phyloP scores from a whole-genome alignment of 1,140 invertebrate genomes.

The Anastrepha ludens region DNA sequence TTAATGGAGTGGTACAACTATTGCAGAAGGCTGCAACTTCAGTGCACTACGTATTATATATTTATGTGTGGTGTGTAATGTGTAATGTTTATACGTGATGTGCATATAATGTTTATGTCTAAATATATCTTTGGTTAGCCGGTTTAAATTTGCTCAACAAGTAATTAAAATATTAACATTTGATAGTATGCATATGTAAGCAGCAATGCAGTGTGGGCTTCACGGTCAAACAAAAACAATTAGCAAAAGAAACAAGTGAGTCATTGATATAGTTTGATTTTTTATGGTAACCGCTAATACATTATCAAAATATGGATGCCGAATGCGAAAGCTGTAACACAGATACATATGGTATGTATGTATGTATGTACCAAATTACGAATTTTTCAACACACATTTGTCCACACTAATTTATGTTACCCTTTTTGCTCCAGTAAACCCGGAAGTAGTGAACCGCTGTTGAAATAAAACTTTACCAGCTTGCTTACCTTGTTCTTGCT shows the following conservation, averaged over 20 bases:
- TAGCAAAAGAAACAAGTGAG: not conserved
- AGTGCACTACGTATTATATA: not conserved
- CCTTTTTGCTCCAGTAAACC: no score
- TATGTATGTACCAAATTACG: not conserved
- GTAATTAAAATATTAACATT: not conserved
- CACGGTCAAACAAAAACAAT: conserved; percentile 4
- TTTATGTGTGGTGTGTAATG: not conserved
- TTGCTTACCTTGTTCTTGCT: conserved; percentile 58
- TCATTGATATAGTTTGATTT: conserved; percentile 4
- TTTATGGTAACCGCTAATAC: not conserved
- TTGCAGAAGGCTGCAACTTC: not conserved
- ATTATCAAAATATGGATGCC: not conserved
- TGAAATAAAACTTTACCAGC: not conserved
- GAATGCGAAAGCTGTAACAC: not conserved
- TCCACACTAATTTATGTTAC: not conserved
- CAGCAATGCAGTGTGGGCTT: conserved; percentile 6
- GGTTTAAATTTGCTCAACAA: not conserved
- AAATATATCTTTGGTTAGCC: not conserved
- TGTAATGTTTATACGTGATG: not conserved
- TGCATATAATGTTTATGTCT: not conserved
- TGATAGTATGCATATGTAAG: not conserved
- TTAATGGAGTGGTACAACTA: not conserved
- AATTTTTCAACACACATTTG: not conserved
- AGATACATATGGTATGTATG: not conserved
- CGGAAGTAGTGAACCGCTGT: not conserved